These are phyloP conservation scores for Parthenolecanium corni DNA, from an alignment of 2,888 invertebrate species.

Conservation along the genomic window DNA sequence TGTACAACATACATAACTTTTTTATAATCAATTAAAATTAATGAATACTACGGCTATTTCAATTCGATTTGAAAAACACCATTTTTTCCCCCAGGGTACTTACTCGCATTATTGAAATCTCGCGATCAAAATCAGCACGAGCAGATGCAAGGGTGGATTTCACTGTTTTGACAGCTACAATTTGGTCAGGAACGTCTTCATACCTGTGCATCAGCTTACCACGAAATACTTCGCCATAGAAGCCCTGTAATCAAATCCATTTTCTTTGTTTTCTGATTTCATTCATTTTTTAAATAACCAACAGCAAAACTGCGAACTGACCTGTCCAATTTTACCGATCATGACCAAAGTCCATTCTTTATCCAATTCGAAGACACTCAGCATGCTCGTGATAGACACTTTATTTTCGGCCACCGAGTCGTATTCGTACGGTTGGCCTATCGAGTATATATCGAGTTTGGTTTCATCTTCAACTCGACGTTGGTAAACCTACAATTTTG, in stretches of 20 bases:
- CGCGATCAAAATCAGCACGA: slow-evolving; percentile 65
- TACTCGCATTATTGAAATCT: slow-evolving; percentile 80
- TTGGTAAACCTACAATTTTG: neutral
- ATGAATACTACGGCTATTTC: no score
- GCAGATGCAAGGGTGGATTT: slow-evolving; percentile 41
- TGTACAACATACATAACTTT: no score
- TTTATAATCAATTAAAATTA: no score
- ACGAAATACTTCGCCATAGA: slow-evolving; percentile 74
- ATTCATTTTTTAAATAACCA: slow-evolving; percentile 1
- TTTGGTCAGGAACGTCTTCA: slow-evolving; percentile 42
- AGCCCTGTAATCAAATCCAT: slow-evolving; percentile 48
- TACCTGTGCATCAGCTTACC: slow-evolving; percentile 54
- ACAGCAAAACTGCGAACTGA: slow-evolving; percentile 33
- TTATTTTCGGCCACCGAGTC: neutral
- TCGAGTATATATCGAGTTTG: neutral
- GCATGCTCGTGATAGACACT: slow-evolving; percentile 36
- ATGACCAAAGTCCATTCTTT: slow-evolving; percentile 49
- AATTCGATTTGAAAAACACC: neutral
- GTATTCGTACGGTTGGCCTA: neutral
- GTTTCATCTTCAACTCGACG: neutral
- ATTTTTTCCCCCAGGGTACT: neutral
- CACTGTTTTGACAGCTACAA: slow-evolving; percentile 57
- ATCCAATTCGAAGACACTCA: slow-evolving; percentile 47
- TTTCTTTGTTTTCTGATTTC: slow-evolving; percentile 29
- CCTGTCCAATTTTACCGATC: slow-evolving; percentile 51